A percentile compares a stretch with the other conserved stretches of the same genome.
phyloP scores from a whole-genome alignment of 2,797 vertebrate species.

The Delichon dasypus region DNA sequence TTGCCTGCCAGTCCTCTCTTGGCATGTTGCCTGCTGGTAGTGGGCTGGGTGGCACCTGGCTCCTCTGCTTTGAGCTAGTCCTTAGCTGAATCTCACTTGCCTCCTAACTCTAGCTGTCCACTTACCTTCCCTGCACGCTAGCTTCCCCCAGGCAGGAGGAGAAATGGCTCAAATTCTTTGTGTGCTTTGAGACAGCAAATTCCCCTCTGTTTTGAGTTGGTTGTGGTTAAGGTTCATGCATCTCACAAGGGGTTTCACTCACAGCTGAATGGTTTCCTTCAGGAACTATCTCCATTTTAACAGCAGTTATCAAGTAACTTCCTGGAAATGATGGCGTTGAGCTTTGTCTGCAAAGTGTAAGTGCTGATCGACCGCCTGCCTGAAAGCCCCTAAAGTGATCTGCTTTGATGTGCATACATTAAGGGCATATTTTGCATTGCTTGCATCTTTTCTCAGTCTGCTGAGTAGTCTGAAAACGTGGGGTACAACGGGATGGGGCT shows the following conservation, averaged over 20 bases:
- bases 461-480: not conserved
- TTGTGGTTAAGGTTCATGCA: not conserved
- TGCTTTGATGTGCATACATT: not conserved
- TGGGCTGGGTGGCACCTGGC: not conserved
- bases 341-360: not conserved
- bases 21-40: not conserved
- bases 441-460: not conserved
- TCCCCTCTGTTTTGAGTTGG: not conserved
- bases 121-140: not conserved
- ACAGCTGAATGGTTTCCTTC: not conserved
- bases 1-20: not conserved
- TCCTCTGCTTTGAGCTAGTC: not conserved
- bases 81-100: not conserved
- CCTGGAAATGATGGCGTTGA: not conserved
- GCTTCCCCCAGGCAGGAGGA: not conserved
- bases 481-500: not conserved
- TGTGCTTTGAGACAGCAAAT: not conserved
- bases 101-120: not conserved
- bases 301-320: constrained; percentile 13
- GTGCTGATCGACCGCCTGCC: not conserved
- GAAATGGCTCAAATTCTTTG: not conserved
- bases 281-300: not conserved
- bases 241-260: not conserved
- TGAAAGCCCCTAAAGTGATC: constrained; percentile 1
- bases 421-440: not conserved